Base-by-base conservation (phyloP, 2,888 invertebrate genomes). In the Chalcosyrphus nemorum region DNA sequence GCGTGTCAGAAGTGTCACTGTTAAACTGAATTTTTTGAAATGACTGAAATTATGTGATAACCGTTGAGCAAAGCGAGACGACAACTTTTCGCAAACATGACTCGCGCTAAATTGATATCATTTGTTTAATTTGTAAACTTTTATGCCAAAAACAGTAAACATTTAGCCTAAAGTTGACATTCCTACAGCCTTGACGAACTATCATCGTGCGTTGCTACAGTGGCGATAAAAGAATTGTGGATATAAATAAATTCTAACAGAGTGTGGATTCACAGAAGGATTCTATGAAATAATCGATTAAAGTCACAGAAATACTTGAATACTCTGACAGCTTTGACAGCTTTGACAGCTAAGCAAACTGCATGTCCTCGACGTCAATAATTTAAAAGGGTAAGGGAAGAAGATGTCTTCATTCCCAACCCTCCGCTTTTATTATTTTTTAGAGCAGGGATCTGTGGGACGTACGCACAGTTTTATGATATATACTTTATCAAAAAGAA, bases 141-240 rank as follows among this genome's bases (percentile, higher is more conserved):
- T 57, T 56, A 15, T 47, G 45, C 56, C 27, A n/a, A 41, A n/a
- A 70, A 70, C 45, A 56, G 13, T 70, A 45, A 43, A 68, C 38
- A 13, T 19, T n/a, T 29, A 43, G 15, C 29, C 13, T 19, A 24
- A 47, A 32, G 47, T 50, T 50, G 32, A 21, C 21, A 35, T 13
- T 29, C n/a, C n/a, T 32, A 17, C 11, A 11, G 19, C 6, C 7
- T 4, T 5, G 4, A 4, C 3, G n/a, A 38, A 38, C 1, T 38
- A 13, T 38, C 13, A 38, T 13, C 38, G 13, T 38, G 5, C 13
- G 5, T 13, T 4, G 0, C 13, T 13, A 38, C 38, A 38, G 13
- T 38, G 38, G n/a, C 13, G n/a, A 5, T 13, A 0, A 13, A 13
- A 38, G 13, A 5, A 38, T 38, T 3, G 54, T 15, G 15, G 15